phyloP scores from a whole-genome alignment of 2,888 invertebrate species.

The Antitype chi region DNA sequence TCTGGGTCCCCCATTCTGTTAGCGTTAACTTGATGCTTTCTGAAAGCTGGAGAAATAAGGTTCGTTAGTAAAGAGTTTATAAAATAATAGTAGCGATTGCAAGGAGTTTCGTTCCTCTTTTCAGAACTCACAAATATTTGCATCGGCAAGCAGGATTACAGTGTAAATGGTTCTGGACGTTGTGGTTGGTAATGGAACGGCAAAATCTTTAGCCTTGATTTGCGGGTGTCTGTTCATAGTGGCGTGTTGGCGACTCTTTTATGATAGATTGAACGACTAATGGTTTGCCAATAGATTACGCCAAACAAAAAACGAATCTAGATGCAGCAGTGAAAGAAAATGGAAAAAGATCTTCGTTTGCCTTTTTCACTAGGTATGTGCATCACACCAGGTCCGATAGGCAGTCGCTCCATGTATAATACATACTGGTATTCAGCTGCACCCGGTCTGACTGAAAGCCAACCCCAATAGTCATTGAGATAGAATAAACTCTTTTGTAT shows the following conservation, averaged over 20 bases:
- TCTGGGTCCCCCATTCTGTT: conserved; percentile 84
- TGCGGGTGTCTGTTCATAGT: not conserved
- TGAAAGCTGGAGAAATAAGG: conserved; percentile 80
- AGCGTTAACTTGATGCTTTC: conserved; percentile 88
- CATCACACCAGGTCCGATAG: too few relatives aligned
- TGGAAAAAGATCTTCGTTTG: too few relatives aligned
- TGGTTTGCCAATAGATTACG: not conserved
- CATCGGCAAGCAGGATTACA: not conserved
- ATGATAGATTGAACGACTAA: too few relatives aligned
- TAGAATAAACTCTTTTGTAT: too few relatives aligned
- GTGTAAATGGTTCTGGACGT: not conserved
- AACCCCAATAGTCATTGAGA: too few relatives aligned
- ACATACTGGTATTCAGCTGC: too few relatives aligned
- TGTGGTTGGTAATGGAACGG: not conserved
- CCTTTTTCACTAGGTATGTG: too few relatives aligned
- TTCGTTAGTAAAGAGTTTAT: not conserved
- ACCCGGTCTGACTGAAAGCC: too few relatives aligned
- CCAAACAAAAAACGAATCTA: not conserved
- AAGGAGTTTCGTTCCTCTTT: not conserved
- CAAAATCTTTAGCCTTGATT: not conserved
- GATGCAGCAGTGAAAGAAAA: not conserved
- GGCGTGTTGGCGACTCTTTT: not conserved
- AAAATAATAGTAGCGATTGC: not conserved
- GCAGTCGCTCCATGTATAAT: too few relatives aligned
- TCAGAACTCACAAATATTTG: not conserved